Evolutionary conservation across 2,888 invertebrate genomes (phyloP).

Genomic region (Leptinotarsa tumamoca): DNA sequence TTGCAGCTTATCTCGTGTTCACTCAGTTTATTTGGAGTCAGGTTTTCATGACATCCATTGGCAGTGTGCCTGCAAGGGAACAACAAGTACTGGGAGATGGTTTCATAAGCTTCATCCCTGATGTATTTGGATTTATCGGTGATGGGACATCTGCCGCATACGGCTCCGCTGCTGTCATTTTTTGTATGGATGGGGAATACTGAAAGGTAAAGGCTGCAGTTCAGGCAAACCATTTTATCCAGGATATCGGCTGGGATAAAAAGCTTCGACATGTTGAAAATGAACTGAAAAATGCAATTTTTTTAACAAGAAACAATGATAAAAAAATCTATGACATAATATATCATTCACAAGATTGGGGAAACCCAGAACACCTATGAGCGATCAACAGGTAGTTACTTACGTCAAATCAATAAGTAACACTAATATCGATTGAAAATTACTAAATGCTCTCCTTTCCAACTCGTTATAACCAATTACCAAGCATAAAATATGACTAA

Average conservation of each 20-base stretch:
- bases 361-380: not conserved
- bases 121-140: constrained; percentile 46
- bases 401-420: too few relatives aligned
- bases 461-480: too few relatives aligned
- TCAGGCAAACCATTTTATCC: constrained; percentile 52
- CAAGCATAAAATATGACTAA: too few relatives aligned
- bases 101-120: constrained; percentile 56
- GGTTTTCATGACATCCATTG: constrained; percentile 54
- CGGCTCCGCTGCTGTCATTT: constrained; percentile 42
- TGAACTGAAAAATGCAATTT: not conserved
- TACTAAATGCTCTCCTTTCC: too few relatives aligned
- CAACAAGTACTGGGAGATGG: constrained; percentile 52
- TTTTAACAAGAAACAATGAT: too few relatives aligned
- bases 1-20: constrained; percentile 56
- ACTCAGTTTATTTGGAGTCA: constrained; percentile 47
- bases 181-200: constrained; percentile 53
- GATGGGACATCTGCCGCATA: constrained; percentile 58
- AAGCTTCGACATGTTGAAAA: constrained; percentile 30
- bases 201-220: constrained; percentile 55
- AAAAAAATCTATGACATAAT: too few relatives aligned
- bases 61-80: constrained; percentile 57
- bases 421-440: too few relatives aligned
- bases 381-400: too few relatives aligned
- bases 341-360: not conserved
- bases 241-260: constrained; percentile 43